Evolutionary conservation across 1,140 invertebrate genomes (phyloP).

Genomic region (Cydia strobilella): DNA sequence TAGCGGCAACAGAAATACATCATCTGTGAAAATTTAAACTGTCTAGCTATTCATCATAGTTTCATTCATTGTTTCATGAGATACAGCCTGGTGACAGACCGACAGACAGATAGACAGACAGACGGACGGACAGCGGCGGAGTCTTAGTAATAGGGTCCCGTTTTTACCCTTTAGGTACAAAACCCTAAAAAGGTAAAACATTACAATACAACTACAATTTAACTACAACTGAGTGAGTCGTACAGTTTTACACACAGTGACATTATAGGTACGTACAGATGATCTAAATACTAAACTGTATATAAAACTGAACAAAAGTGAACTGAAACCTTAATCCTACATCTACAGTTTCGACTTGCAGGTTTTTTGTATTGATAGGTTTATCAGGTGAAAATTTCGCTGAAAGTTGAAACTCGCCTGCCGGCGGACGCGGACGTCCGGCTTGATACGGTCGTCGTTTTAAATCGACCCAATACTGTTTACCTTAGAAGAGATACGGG

Average conservation of each 20-base stretch:
- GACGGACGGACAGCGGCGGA: too few relatives aligned
- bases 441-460: slow-evolving; percentile 3
- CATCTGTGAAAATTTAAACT: too few relatives aligned
- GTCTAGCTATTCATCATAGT: too few relatives aligned
- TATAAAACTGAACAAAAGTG: background rate
- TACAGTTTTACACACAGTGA: background rate
- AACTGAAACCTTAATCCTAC: slow-evolving; percentile 2
- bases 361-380: slow-evolving; percentile 16
- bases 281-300: background rate
- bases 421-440: slow-evolving; percentile 16
- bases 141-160: too few relatives aligned
- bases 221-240: too few relatives aligned
- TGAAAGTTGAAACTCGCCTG: slow-evolving; percentile 13
- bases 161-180: too few relatives aligned
- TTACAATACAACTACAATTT: too few relatives aligned
- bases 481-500: slow-evolving; percentile 5
- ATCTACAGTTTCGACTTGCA: background rate
- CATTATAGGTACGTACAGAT: background rate
- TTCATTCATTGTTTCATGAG: too few relatives aligned
- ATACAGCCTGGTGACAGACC: too few relatives aligned
- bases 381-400: slow-evolving; percentile 6
- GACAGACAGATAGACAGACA: too few relatives aligned
- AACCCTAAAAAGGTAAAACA: too few relatives aligned
- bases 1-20: too few relatives aligned
- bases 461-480: slow-evolving; percentile 10